These are phyloP conservation scores for Cheirogaleus medius DNA, from an alignment of 2,113 vertebrate species.

Conservation along the genomic window DNA sequence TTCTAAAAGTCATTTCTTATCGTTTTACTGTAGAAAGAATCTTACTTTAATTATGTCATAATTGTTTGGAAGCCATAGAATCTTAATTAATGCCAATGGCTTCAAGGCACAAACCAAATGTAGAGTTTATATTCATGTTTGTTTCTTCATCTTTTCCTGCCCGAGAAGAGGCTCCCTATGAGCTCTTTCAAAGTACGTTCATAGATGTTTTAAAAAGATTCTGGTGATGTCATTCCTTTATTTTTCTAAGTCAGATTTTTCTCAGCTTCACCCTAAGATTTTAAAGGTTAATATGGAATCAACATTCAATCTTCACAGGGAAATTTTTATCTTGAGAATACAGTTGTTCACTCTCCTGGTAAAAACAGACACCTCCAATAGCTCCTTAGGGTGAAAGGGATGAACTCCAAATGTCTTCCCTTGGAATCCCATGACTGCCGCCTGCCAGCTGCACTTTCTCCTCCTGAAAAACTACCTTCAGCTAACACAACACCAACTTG, in stretches of 20 bases:
- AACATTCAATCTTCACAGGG: conserved; percentile 57
- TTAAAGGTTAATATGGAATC: conserved; percentile 72
- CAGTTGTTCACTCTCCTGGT: not conserved
- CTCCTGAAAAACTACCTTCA: not conserved
- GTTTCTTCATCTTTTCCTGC: conserved; percentile 78
- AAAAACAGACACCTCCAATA: not conserved
- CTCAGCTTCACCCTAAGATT: conserved; percentile 42
- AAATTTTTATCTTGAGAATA: conserved; percentile 43
- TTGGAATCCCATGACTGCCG: not conserved
- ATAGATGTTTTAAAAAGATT: conserved; percentile 57
- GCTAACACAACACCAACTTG: not conserved
- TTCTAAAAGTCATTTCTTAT: conserved; percentile 90
- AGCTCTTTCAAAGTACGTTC: conserved; percentile 50
- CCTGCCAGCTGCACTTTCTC: not conserved
- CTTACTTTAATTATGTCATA: conserved; percentile 90
- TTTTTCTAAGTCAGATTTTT: conserved; percentile 49
- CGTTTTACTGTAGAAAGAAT: conserved; percentile 88
- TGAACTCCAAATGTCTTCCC: not conserved
- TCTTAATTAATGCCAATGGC: conserved; percentile 89
- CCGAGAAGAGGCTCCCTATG: conserved; percentile 62
- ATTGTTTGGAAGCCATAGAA: conserved; percentile 90
- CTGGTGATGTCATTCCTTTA: conserved; percentile 55
- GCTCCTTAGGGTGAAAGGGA: not conserved
- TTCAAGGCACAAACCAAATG: conserved; percentile 84
- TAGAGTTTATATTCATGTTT: conserved; percentile 82